Conservation (phyloP, 1,140 invertebrate genomes). For the Riptortus pedestris region DNA sequence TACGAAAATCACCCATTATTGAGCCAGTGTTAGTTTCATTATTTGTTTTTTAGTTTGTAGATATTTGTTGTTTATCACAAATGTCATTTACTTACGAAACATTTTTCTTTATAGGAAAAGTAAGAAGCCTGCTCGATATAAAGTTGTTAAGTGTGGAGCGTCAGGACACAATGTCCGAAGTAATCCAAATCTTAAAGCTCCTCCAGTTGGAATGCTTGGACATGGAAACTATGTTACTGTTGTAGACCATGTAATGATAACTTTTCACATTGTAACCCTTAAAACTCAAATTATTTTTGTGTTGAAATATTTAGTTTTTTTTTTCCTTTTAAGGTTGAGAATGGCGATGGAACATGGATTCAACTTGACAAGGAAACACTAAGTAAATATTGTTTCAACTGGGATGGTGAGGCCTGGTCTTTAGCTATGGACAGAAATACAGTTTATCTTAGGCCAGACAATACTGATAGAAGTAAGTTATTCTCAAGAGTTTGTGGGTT, state of each 20-base stretch:
- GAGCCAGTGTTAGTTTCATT: slow-evolving; percentile 40
- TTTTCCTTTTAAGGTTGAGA: slow-evolving; percentile 39
- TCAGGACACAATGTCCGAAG: slow-evolving; percentile 71
- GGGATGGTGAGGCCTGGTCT: slow-evolving; percentile 62
- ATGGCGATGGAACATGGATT: slow-evolving; percentile 57
- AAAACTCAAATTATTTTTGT: too few relatives aligned
- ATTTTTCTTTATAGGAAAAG: not conserved
- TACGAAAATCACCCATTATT: slow-evolving; percentile 38
- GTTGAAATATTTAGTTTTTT: not conserved
- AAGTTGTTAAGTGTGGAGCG: slow-evolving; percentile 67
- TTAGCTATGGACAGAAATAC: slow-evolving; percentile 56
- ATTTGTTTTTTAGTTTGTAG: slow-evolving; percentile 15
- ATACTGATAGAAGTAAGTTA: not conserved
- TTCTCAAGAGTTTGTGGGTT: not conserved
- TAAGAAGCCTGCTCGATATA: slow-evolving; percentile 36
- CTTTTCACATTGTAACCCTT: too few relatives aligned
- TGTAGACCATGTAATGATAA: slow-evolving; percentile 52
- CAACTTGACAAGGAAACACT: slow-evolving; percentile 51
- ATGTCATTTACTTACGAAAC: too few relatives aligned
- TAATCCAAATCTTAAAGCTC: slow-evolving; percentile 59
- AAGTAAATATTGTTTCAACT: slow-evolving; percentile 57
- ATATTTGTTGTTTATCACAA: too few relatives aligned
- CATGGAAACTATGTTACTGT: slow-evolving; percentile 59
- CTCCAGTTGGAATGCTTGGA: slow-evolving; percentile 62
- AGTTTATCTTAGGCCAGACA: slow-evolving; percentile 54